Base-by-base conservation (phyloP, 2,113 vertebrate species). In the Esox niger region DNA sequence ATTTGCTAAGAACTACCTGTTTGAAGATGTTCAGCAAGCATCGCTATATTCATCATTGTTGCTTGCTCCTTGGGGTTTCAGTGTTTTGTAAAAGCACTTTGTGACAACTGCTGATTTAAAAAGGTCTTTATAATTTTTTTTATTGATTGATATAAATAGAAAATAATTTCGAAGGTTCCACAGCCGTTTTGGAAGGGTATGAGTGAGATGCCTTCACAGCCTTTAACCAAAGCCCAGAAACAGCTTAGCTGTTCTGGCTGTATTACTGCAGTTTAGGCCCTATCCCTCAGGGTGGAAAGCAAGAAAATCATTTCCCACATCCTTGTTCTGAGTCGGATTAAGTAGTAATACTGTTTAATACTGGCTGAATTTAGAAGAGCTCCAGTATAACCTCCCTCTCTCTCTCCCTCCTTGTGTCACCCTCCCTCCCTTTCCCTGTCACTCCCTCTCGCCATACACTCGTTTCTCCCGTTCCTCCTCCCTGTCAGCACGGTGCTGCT, bases 401-500 rank as follows among this genome's bases (percentile, higher is more conserved):
- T 59, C 54, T 68, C 31, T 62, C 32, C 31, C 57, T 65, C 38
- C n/a, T n/a, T n/a, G n/a, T n/a, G n/a, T n/a, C n/a, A n/a, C n/a
- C n/a, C 38, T 59, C 54, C 62, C 31, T 62, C 32, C 31, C 57
- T 65, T 27, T 62, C 32, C 31, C 57, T 65, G 27, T 27, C 33
- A 55, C 65, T 62, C 47, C 43, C 52, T n/a, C 25, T 6, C 25
- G 9, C 4, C 30, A n/a, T 13, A 32, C 52, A 23, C 15, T 66
- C n/a, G 15, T 49, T 66, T 20, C 21, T 71, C 0, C 32, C n/a
- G 67, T 82, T 68, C 88, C 32, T 31, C 63, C 4, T 49, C 27
- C 60, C 3, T 81, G 79, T 84, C 71, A 95, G 94, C 80, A 86
- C 88, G 87, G 94, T 95, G 67, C 89, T 94, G 63, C 82, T 98